These are phyloP conservation scores for Willowsia nigromaculata DNA, from an alignment of 2,888 invertebrate genomes.

Conservation along the genomic window DNA sequence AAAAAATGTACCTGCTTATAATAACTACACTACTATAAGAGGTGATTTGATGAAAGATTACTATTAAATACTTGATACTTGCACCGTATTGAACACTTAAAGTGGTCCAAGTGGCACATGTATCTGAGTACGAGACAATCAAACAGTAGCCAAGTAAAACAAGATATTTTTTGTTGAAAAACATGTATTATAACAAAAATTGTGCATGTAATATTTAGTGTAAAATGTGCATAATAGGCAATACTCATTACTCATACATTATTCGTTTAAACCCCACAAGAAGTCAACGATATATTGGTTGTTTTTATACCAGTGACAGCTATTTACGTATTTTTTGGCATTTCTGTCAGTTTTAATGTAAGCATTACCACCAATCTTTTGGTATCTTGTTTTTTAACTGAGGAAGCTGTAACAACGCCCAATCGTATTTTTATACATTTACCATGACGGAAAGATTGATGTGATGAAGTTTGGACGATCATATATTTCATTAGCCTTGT, in stretches of 20 bases:
- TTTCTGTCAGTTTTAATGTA: neutral
- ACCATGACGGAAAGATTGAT: neutral
- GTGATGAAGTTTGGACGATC: neutral
- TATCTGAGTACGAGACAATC: slow-evolving; percentile 3
- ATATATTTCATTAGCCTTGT: neutral
- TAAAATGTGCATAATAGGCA: neutral
- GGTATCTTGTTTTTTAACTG: slow-evolving; percentile 12
- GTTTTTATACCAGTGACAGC: slow-evolving; percentile 14
- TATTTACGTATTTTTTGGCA: slow-evolving; percentile 13
- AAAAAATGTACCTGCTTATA: no score
- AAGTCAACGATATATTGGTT: neutral
- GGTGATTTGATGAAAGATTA: neutral
- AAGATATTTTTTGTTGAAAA: slow-evolving; percentile 6
- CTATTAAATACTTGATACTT: neutral
- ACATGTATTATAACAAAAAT: slow-evolving; percentile 16
- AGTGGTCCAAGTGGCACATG: neutral
- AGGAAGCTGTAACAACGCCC: slow-evolving; percentile 57
- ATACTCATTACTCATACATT: neutral
- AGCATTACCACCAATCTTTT: neutral
- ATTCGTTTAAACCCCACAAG: neutral
- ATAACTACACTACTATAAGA: no score
- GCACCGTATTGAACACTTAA: neutral
- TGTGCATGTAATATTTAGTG: neutral
- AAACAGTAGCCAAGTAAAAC: slow-evolving; percentile 36
- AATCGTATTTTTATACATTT: neutral